Base-by-base conservation (phyloP, 2,797 vertebrate genomes). In the Acanthurus tractus region DNA sequence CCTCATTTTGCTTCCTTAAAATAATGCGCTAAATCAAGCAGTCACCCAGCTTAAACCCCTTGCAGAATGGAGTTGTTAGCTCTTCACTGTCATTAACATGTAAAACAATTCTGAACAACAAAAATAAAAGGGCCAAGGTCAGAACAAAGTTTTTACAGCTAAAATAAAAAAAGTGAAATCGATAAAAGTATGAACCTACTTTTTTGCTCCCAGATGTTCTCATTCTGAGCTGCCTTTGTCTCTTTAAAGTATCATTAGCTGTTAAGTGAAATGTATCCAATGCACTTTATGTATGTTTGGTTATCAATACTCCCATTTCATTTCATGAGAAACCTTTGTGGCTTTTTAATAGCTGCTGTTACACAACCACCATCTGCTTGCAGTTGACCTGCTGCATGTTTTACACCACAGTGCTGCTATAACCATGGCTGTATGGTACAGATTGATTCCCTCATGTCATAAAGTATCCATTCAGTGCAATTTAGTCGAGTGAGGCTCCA, bases 281-380 rank as follows among this genome's bases (percentile, higher is more conserved):
- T 74, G 61, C 45, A 71, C 55, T 79, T 64, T 68, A 57, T 75
- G 52, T 59, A 34, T 50, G 82, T 85, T 83, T 67, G 69, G 63
- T 85, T 83, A 85, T 86, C 81, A 76, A 84, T 87, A 76, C 70
- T 66, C 59, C 45, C 56, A 29, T 83, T 91, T 82, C 36, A 81
- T 89, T 89, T 80, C 69, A 84, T 0, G 42, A 71, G 52, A 79
- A 85, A 82, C 76, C 76, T 77, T 78, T 81, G 87, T 83, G 88
- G 84, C 76, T 88, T 89, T 88, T 84, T 92, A 90, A 87, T 87
- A 83, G 81, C 80, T 25, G 63, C 65, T 70, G 78, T 73, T 85
- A 54, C 78, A 58, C 76, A 73, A 77, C 81, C 82, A 59, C 91
- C 90, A 89, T 91, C 90, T 92, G 91, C 75, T 81, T 14, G 77